Conservation (phyloP, 2,888 invertebrate genomes). For the Neoascia interrupta region DNA sequence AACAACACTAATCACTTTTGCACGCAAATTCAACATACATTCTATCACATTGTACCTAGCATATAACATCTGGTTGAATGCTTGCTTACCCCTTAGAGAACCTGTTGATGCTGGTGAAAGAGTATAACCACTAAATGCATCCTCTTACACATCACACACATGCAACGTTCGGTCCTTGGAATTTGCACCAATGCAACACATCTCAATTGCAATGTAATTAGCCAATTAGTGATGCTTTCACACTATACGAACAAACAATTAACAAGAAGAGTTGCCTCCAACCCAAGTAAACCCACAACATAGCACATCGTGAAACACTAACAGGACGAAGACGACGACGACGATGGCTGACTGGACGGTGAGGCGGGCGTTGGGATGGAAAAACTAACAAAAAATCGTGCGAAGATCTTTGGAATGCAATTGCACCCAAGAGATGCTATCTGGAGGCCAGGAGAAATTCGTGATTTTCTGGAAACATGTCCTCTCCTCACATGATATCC, state of each 20-base stretch:
- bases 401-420: conserved; percentile 66
- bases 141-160: conserved; percentile 37
- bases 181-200: conserved; percentile 57
- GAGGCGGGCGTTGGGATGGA: background rate
- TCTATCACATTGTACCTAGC: background rate
- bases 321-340: too few relatives aligned
- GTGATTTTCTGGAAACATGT: conserved; percentile 67
- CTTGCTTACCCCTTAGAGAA: conserved; percentile 30
- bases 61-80: background rate
- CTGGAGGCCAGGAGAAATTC: conserved; percentile 47
- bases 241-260: conserved; percentile 71
- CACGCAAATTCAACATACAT: conserved; percentile 47
- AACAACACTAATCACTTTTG: conserved; percentile 41
- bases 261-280: conserved; percentile 55
- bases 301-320: background rate
- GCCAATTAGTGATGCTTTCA: conserved; percentile 75
- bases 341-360: too few relatives aligned
- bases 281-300: too few relatives aligned
- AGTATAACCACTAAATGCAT: conserved; percentile 14
- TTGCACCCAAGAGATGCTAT: conserved; percentile 50
- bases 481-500: conserved; percentile 43
- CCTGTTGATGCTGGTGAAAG: background rate
- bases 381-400: conserved; percentile 52
- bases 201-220: conserved; percentile 73
- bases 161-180: conserved; percentile 46